Conservation (phyloP, 2,888 invertebrate species). For the Blastobasis lacticolella region DNA sequence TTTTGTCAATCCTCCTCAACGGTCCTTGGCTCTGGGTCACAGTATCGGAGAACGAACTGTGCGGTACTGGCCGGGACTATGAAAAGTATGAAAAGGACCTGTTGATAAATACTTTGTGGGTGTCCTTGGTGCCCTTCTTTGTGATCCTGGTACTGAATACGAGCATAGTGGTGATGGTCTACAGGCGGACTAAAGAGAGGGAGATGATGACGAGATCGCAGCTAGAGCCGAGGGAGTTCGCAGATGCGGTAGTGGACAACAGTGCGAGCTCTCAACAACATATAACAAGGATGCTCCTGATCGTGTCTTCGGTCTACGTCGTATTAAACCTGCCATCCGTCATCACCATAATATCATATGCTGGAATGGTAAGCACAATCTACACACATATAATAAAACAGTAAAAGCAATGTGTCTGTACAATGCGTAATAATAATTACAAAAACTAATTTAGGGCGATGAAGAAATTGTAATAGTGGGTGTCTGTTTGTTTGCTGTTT, state of each 20-base stretch:
- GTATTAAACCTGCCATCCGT: slow-evolving; percentile 85
- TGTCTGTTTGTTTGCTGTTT: no score
- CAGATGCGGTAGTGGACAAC: no score
- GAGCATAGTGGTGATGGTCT: slow-evolving; percentile 80
- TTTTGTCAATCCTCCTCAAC: slow-evolving; percentile 71
- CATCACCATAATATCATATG: slow-evolving; percentile 77
- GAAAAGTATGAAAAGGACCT: slow-evolving; percentile 76
- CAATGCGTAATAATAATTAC: no score
- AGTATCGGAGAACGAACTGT: slow-evolving; percentile 48
- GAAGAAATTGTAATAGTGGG: no score
- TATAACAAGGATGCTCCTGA: slow-evolving; percentile 87
- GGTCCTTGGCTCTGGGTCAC: slow-evolving; percentile 74
- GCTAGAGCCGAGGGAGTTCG: no score
- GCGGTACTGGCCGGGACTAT: slow-evolving; percentile 65
- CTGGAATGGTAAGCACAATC: slow-evolving; percentile 68
- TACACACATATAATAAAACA: no score
- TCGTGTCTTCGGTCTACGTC: slow-evolving; percentile 86
- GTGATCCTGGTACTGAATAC: slow-evolving; percentile 81
- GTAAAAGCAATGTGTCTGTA: no score
- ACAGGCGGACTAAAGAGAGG: slow-evolving; percentile 68
- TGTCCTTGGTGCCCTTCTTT: slow-evolving; percentile 82
- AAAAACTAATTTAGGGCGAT: no score
- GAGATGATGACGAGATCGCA: slow-evolving; percentile 38
- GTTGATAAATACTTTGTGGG: slow-evolving; percentile 80
- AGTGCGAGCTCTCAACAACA: slow-evolving; percentile 75